Conservation (phyloP, 2,797 vertebrate genomes). For the Rhinoraja longicauda region DNA sequence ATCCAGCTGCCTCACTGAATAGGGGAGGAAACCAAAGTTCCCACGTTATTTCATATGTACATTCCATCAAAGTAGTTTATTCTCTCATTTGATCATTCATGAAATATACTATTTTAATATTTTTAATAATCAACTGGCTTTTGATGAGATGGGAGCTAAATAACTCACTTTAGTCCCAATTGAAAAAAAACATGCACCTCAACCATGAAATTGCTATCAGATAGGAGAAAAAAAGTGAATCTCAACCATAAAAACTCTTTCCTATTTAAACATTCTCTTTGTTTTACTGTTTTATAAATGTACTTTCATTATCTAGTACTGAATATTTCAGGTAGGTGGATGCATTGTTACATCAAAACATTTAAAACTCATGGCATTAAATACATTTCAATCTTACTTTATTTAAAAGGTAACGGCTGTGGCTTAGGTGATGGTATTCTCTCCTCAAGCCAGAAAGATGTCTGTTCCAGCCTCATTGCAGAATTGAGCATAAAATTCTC, state of each 20-base stretch:
- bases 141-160: neutral
- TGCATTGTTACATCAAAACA: neutral
- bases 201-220: neutral
- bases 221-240: neutral
- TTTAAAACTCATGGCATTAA: neutral
- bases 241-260: neutral
- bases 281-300: neutral
- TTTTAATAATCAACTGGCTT: neutral
- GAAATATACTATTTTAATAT: neutral
- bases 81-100: neutral
- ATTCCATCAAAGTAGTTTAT: neutral
- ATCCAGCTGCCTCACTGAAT: neutral
- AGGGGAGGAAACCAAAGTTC: neutral
- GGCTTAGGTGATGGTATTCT: no score
- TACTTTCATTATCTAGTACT: neutral
- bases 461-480: no score
- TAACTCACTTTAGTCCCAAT: neutral
- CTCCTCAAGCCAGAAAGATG: no score
- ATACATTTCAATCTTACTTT: neutral
- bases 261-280: neutral
- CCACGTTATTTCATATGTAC: neutral
- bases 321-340: neutral
- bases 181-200: neutral
- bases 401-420: no score
- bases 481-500: no score